These are phyloP conservation scores for Andrena trimmerana DNA, from an alignment of 2,888 invertebrate species.

Conservation along the genomic window DNA sequence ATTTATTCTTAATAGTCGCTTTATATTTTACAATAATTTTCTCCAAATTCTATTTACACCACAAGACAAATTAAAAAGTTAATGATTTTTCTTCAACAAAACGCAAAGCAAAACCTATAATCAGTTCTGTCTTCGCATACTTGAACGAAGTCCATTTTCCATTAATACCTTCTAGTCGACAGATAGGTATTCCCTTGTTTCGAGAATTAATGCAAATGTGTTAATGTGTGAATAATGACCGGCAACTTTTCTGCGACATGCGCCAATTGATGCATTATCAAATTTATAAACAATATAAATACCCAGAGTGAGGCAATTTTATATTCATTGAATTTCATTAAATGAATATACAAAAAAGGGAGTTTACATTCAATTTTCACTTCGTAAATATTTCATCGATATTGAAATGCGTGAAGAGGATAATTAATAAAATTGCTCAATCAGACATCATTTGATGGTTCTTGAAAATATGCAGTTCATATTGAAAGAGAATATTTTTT, in stretches of 20 bases:
- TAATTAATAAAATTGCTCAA: no score
- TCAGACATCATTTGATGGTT: no score
- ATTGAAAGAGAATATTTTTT: no score
- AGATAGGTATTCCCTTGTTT: constrained; percentile 23
- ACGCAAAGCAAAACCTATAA: constrained; percentile 3
- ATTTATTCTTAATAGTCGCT: no score
- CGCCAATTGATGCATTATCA: constrained; percentile 1
- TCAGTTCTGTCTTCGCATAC: constrained; percentile 16
- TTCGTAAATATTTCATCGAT: no score
- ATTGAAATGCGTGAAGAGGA: no score
- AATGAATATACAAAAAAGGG: no score
- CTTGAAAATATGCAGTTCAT: no score
- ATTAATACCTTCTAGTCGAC: constrained; percentile 49
- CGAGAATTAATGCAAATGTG: constrained; percentile 30
- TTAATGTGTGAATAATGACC: constrained; percentile 40
- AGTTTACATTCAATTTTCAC: no score
- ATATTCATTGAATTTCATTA: no score
- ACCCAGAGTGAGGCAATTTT: no score
- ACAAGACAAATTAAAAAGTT: not conserved
- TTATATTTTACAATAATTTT: not conserved
- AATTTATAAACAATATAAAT: constrained; percentile 14
- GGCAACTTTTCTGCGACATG: constrained; percentile 18
- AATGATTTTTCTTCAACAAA: not conserved
- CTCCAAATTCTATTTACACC: not conserved
- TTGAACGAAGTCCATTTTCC: constrained; percentile 51